phyloP scores from a whole-genome alignment of 2,113 vertebrate genomes.

The Epinephelus moara region DNA sequence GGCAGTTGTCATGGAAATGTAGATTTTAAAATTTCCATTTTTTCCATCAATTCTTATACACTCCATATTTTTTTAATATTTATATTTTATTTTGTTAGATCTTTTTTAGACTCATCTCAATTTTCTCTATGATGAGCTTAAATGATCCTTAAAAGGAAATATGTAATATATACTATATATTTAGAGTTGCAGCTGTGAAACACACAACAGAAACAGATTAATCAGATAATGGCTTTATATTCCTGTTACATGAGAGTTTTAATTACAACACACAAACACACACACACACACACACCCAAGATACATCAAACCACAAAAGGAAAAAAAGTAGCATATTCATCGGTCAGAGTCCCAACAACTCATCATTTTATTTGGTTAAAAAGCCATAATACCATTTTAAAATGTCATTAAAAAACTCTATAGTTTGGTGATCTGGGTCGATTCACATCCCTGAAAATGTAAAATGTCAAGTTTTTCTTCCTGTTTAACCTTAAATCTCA shows the following conservation, averaged over 20 bases:
- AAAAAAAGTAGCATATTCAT: constrained; percentile 4
- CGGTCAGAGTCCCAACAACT: constrained; percentile 4
- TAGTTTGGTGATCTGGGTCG: constrained; percentile 16
- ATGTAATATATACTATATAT: not conserved
- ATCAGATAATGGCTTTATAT: constrained; percentile 81
- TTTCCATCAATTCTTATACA: no score
- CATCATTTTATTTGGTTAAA: not conserved
- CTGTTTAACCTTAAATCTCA: constrained; percentile 16
- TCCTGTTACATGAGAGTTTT: constrained; percentile 58
- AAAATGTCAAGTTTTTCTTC: constrained; percentile 29
- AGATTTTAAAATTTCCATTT: no score
- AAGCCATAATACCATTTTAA: constrained; percentile 18
- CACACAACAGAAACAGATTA: constrained; percentile 39
- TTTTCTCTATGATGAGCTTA: not conserved
- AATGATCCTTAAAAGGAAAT: not conserved
- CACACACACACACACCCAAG: constrained; percentile 9
- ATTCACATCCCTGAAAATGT: constrained; percentile 57
- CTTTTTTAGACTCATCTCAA: not conserved
- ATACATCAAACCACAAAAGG: constrained; percentile 23
- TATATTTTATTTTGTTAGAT: not conserved
- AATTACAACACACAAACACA: constrained; percentile 14
- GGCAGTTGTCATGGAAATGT: not conserved
- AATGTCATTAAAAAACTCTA: not conserved
- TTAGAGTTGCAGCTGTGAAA: constrained; percentile 11
- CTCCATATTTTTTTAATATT: not conserved